Base-by-base conservation (phyloP, 2,888 invertebrate genomes). In the Pollenia labialis region DNA sequence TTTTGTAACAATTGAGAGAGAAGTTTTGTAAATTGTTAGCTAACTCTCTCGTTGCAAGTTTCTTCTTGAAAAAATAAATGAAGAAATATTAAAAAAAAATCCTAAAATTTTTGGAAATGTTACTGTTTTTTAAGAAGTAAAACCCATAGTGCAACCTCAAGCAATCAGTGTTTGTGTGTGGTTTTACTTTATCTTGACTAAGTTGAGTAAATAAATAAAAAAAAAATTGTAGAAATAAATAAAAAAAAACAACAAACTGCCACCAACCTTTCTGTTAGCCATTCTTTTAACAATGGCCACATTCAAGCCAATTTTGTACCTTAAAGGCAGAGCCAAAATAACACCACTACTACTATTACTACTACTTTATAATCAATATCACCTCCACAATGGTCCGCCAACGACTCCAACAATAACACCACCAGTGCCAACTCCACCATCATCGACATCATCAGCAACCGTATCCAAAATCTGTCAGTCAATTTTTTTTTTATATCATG, bases 381-480 rank as follows among this genome's bases (percentile, higher is more conserved):
- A 32, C 62, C 80, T 56, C 42, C 69, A 64, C 42, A 32, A 42
- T 42, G 48, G 56, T 54, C 56, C 52, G 50, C 56, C 71, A 71
- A 89, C 77, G 46, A 42, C 56, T 85, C 16, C 32, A 32, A 32
- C 32, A 32, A 32, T 69, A 81, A 71, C 80, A 68, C 62, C 85
- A 58, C 54, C 0, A 32, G 32, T 32, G 32, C 32, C 32, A 76
- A 3, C 42, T 62, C 8, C 69, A 46, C 46, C 76, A 81, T 0
- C 64, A 18, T n/a, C 72, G 50, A 46, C 76, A 48, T 75, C 83
- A 71, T 52, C 79, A 71, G 7, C 75, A 85, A 85, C 85, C 87
- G 82, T 88, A 88, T 88, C 88, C 72, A 85, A 88, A 85, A 87
- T 85, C 85, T 88, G 88, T 88, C 88, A 88, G 85, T 88, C 86